phyloP scores from a whole-genome alignment of 2,797 vertebrate species.

The Numenius phaeopus region DNA sequence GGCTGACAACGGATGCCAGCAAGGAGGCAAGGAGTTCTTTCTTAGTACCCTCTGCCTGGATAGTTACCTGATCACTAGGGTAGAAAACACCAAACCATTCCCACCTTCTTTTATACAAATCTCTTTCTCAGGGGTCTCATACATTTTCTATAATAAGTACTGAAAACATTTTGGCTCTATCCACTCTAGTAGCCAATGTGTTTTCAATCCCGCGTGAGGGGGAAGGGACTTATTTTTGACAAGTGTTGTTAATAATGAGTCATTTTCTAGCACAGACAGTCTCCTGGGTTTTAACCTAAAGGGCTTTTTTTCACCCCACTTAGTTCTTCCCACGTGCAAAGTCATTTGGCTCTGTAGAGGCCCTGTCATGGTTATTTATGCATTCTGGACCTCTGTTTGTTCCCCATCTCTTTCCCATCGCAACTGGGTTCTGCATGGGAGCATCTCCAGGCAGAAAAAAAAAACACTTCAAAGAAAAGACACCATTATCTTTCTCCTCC shows the following conservation, averaged over 20 bases:
- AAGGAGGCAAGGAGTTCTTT: fast-evolving
- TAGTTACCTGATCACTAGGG: not conserved
- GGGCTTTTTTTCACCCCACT: not conserved
- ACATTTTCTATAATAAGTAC: not conserved
- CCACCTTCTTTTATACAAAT: not conserved
- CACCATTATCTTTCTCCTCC: not conserved
- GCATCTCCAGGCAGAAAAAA: not conserved
- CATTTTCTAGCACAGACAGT: not conserved
- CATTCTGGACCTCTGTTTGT: not conserved
- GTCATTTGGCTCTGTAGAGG: not conserved
- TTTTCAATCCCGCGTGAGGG: not conserved
- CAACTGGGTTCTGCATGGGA: not conserved
- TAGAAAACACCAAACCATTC: not conserved
- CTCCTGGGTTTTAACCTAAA: not conserved
- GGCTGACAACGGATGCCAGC: not conserved
- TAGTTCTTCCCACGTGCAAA: not conserved
- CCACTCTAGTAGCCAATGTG: not conserved
- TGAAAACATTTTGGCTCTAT: not conserved
- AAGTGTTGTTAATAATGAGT: not conserved
- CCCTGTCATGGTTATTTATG: not conserved
- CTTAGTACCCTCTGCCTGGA: not conserved
- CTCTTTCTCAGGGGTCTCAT: not conserved
- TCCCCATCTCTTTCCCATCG: not conserved
- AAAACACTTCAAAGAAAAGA: not conserved
- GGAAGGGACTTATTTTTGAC: not conserved